Percentiles rank a stretch among this genome's conserved stretches.
Conservation (phyloP, 2,888 invertebrate genomes). For the Nephrotoma guestfalica region DNA sequence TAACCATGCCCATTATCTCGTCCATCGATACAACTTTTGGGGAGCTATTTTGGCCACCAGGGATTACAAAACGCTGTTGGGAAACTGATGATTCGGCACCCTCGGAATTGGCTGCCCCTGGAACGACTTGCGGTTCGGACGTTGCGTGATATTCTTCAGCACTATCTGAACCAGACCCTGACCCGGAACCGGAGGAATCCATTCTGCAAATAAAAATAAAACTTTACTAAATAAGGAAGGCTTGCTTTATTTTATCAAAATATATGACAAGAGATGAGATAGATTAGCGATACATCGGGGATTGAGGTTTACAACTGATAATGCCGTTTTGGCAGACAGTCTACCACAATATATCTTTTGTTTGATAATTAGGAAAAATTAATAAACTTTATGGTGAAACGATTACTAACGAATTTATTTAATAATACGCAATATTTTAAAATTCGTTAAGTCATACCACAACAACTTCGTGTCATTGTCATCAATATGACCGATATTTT, state of each 20-base stretch:
- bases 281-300: too few species aligned
- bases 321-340: too few species aligned
- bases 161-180: constrained; percentile 13
- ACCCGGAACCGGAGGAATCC: constrained; percentile 17
- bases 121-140: constrained; percentile 18
- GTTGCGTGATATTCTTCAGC: constrained; percentile 15
- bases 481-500: background rate
- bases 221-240: background rate
- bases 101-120: constrained; percentile 25
- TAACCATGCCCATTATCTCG: constrained; percentile 28
- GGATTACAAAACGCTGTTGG: constrained; percentile 22
- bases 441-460: background rate
- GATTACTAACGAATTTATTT: too few species aligned
- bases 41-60: constrained; percentile 30
- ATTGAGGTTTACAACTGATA: too few species aligned
- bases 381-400: background rate
- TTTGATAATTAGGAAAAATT: background rate
- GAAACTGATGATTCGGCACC: background rate
- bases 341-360: too few species aligned
- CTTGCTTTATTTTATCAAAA: too few species aligned
- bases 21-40: constrained; percentile 31
- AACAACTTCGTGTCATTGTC: background rate
- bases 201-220: constrained; percentile 12
- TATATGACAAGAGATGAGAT: too few species aligned
- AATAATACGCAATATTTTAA: background rate